Evolutionary conservation across 1,140 invertebrate species (phyloP), one percentile per base, ranked within the genome.

Genomic region (Chlorops oryzae): DNA sequence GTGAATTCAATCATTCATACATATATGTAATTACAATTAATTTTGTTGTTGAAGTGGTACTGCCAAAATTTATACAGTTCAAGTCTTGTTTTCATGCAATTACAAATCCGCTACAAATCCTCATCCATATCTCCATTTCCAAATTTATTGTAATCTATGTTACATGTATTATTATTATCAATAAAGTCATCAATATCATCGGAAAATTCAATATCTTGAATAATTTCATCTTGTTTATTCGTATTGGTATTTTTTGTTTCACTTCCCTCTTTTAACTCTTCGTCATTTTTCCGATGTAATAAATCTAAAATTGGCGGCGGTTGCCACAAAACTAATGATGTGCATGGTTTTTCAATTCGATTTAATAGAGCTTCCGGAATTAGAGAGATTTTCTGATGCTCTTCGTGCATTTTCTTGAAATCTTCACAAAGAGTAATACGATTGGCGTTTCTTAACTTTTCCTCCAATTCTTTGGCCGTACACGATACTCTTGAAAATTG

Each of bases 241-340:
- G 28, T 6, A 23, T 47, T 15, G 9, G 18, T 9, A 17, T 34
- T 15, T 23, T 45, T 15, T 32, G 18, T 47, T 22, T 47, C 23
- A 13, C 7, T 38, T 12, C 21, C 35, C 10, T 18, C 10, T 1
- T 13, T 17, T 21, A 34, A 20, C 15, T 47, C n/a, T 13, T 17
- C 22, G 18, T 23, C 21, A 25, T 46, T 17, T 21, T 47, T 5
- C 18, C 18, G 17, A 17, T 13, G n/a, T 28, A 15, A 28, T 42
- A 24, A 18, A 47, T 15, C 23, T 32, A 42, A 15, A 44, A 9
- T 78, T 13, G 77, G 78, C 27, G 81, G 79, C 3, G 85, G 85
- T 64, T 85, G 80, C 86, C 86, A 88, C 3, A 87, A 76, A 4
- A 88, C 82, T 56, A 88, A 59, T 35, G 85, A 86, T 74, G 85